A percentile compares a stretch with the other conserved stretches of the same genome.
Conservation (phyloP, 2,113 vertebrate genomes). For the Thoracochromis brauschi region DNA sequence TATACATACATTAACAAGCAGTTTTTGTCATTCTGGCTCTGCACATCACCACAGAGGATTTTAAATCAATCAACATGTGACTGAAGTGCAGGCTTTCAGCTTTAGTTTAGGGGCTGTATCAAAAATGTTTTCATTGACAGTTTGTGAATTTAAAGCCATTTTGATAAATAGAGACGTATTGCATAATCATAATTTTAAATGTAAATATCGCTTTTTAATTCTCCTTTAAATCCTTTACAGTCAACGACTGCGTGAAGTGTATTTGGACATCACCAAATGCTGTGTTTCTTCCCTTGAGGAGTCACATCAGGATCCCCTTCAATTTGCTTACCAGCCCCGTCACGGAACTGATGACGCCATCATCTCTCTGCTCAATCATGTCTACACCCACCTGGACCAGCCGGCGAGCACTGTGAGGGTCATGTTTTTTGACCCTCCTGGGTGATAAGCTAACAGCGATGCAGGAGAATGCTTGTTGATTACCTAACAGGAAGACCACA, state of each 20-base stretch:
- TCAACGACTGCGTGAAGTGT: fast-evolving
- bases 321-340: background rate
- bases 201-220: background rate
- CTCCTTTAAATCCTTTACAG: background rate
- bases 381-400: background rate
- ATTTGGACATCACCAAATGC: background rate
- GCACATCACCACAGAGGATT: background rate
- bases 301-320: background rate
- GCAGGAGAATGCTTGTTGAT: fast-evolving
- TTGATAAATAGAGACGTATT: background rate
- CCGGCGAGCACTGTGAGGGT: fast-evolving
- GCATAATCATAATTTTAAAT: background rate
- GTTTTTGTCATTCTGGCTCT: background rate
- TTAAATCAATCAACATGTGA: background rate
- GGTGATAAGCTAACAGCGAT: background rate
- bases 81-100: background rate
- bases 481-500: background rate
- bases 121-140: background rate
- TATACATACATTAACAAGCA: background rate
- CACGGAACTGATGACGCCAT: background rate
- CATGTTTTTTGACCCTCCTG: fast-evolving
- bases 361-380: background rate
- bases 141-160: background rate
- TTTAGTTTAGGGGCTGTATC: background rate
- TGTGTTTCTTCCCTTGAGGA: background rate